Conservation (phyloP, 2,888 invertebrate genomes). For the Luperina testacea region DNA sequence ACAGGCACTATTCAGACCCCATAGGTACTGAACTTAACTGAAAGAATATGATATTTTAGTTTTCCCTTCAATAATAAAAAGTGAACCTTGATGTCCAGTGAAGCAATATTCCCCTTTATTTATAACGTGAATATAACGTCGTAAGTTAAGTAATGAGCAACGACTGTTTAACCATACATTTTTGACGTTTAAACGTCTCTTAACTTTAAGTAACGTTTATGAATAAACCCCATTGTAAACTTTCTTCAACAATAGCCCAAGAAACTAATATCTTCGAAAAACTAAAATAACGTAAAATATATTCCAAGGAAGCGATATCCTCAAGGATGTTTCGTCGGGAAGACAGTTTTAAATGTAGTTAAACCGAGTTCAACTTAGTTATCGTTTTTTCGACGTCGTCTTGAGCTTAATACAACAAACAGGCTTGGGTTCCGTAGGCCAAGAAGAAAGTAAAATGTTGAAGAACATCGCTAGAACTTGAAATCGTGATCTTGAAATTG, state of each 20-base stretch:
- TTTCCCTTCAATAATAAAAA: not conserved
- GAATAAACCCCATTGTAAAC: not conserved
- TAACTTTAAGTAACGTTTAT: not conserved
- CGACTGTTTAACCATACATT: not conserved
- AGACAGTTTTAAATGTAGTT: constrained; percentile 65
- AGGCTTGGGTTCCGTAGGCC: constrained; percentile 50
- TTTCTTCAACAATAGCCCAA: not conserved
- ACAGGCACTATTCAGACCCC: not conserved
- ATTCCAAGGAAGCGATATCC: constrained; percentile 36
- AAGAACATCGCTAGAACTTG: not conserved
- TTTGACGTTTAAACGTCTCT: not conserved
- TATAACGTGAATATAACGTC: too few species aligned
- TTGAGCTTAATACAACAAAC: constrained; percentile 56
- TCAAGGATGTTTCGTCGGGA: constrained; percentile 49
- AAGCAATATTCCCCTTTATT: not conserved
- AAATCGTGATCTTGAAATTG: too few species aligned
- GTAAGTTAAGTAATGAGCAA: fast-evolving
- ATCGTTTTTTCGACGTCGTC: constrained; percentile 57
- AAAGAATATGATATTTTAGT: not conserved
- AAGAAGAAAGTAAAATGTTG: not conserved
- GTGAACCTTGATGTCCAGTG: not conserved
- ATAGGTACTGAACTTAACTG: not conserved
- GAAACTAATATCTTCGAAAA: constrained; percentile 20
- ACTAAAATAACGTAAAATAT: constrained; percentile 32
- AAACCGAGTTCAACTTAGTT: constrained; percentile 59